Base-by-base conservation (phyloP, 1,140 invertebrate genomes). In the Apis dorsata region DNA sequence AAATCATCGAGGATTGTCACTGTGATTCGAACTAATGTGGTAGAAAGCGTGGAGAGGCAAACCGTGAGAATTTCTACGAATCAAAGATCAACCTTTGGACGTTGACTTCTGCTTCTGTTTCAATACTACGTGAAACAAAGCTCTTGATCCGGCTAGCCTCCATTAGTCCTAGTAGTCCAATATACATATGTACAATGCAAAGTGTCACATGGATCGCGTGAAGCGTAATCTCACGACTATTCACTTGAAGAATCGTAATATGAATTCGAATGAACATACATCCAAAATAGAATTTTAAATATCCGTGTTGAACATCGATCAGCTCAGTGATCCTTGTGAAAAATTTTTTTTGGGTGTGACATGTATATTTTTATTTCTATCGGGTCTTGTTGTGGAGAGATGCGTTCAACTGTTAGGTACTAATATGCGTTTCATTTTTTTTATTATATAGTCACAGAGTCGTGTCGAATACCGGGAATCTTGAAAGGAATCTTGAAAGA, bases 311-410 rank as follows among this genome's bases (percentile, higher is more conserved):
- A 34, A 57, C 86, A 90, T 81, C 73, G 74, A 68, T 57, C 59
- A 83, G 73, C 81, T 87, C 21, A 34, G 34, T 34, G 85, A 70
- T 89, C 77, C 86, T 86, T 82, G 57, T 86, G 85, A 87, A 83
- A 91, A 66, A 90, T 90, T 90, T 86, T 91, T 86, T 91, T 87
- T 94, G 90, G 86, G 86, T 91, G 90, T 90, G 89, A 90, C 81
- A 84, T 86, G 86, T 84, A 90, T 92, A 59, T n/a, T 19, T 59
- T 73, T 86, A 91, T 92, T 84, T 92, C 92, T 89, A 88, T 90
- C 90, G 87, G 89, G 82, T 92, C 90, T 92, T 91, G 85, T 91
- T 90, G 24, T 24, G 83, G 65, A 89, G 89, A 88, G 80, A 84
- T 88, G 70, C 83, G 79, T 89, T 89, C 80, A 85, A 68, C 76